Evolutionary conservation across 1,140 invertebrate genomes (phyloP).

Genomic region (Cotesia chilonis): DNA sequence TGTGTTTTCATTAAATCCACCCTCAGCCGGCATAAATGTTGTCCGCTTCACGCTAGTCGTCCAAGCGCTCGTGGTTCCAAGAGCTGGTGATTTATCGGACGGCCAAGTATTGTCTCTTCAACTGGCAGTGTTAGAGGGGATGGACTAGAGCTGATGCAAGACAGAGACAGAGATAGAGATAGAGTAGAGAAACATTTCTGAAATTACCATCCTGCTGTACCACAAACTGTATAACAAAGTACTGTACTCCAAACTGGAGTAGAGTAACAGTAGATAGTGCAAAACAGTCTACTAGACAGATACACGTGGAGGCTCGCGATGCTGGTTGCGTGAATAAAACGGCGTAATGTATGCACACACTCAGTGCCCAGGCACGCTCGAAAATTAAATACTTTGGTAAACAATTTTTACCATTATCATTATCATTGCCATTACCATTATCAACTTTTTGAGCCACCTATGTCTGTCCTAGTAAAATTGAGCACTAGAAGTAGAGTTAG

Average conservation of each 20-base stretch:
- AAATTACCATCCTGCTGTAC: neutral
- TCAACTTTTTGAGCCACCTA: conserved; percentile 6
- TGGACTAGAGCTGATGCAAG: conserved; percentile 14
- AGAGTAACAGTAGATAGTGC: too few relatives aligned
- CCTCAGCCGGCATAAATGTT: conserved; percentile 25
- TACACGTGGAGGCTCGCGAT: conserved; percentile 1
- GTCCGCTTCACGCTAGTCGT: conserved; percentile 20
- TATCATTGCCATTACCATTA: neutral
- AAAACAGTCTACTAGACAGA: neutral
- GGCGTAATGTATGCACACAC: conserved; percentile 12
- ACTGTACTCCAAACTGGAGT: neutral
- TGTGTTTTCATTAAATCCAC: conserved; percentile 41
- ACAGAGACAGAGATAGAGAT: neutral
- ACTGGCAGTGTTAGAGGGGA: conserved; percentile 3
- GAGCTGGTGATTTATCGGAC: conserved; percentile 42
- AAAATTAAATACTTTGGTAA: conserved; percentile 9
- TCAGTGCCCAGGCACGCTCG: neutral
- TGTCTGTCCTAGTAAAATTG: neutral
- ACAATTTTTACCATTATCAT: neutral
- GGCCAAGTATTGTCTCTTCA: conserved; percentile 39
- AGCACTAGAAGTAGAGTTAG: too few relatives aligned
- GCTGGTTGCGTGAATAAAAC: conserved; percentile 6
- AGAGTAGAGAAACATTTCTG: neutral
- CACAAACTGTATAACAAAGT: too few relatives aligned
- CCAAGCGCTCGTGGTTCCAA: conserved; percentile 32